A percentile compares a stretch with the other conserved stretches of the same genome.
Evolutionary conservation across 2,797 vertebrate species (phyloP).

Genomic region (Apogon talboti): DNA sequence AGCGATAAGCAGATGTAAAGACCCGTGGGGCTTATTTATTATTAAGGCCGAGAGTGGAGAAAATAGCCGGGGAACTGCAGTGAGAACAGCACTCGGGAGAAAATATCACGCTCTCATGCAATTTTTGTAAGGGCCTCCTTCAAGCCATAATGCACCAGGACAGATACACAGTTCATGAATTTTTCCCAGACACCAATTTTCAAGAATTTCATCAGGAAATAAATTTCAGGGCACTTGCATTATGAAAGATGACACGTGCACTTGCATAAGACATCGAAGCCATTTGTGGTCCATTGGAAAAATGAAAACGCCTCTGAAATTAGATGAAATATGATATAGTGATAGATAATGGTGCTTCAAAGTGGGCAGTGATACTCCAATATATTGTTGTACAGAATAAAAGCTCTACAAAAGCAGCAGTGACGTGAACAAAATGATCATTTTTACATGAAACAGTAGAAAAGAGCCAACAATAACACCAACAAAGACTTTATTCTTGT

Average conservation of each 20-base stretch:
- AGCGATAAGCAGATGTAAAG: constrained; percentile 75
- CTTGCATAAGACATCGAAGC: constrained; percentile 1
- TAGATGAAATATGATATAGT: neutral
- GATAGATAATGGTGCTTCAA: neutral
- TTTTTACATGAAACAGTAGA: too few relatives aligned
- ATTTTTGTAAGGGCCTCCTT: constrained; percentile 39
- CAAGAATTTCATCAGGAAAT: constrained; percentile 19
- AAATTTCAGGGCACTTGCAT: constrained; percentile 5
- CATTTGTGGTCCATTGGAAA: constrained; percentile 4
- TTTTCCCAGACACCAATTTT: constrained; percentile 34
- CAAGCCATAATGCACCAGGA: constrained; percentile 18
- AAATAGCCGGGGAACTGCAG: constrained; percentile 22
- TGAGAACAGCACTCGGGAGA: constrained; percentile 36
- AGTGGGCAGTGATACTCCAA: neutral
- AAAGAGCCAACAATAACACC: too few relatives aligned
- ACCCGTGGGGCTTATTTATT: constrained; percentile 68
- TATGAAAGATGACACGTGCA: constrained; percentile 6
- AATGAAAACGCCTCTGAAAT: neutral
- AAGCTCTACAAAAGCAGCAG: too few relatives aligned
- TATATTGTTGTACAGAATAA: too few relatives aligned
- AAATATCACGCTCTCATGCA: constrained; percentile 61
- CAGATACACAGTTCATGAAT: neutral
- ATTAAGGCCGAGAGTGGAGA: constrained; percentile 42
- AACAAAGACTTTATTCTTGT: too few relatives aligned
- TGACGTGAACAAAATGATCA: too few relatives aligned